Evolutionary conservation across 2,113 vertebrate species (phyloP), one percentile per base, ranked within the genome.

Genomic region (Neodontobutis hainanensis): DNA sequence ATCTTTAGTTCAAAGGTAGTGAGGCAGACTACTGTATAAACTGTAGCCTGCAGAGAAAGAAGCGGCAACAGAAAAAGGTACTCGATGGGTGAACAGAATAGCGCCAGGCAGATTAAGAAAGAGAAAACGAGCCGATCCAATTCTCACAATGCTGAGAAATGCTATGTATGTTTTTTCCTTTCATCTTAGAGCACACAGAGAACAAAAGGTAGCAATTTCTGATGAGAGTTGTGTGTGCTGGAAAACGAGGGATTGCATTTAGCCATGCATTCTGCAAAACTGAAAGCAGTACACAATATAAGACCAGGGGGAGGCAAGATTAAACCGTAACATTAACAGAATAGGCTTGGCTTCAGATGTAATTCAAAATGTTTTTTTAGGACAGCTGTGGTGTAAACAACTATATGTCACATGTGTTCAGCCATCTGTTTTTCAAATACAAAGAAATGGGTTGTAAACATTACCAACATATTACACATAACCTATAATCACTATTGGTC

Each of bases 171-270:
- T 71, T 69, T 75, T 32, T 34, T 34, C 27, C 52, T 81, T 88
- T 87, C 63, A 85, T 77, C 74, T 71, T 8, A 7, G 78, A 65
- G 53, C 45, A 82, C 46, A 83, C 47, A 58, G 32, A 34, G 65
- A 76, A 83, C 73, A 75, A 84, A 85, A 81, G 34, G 52, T 43
- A 8, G 53, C 19, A 65, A 65, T 87, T 9, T 34, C 65, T 67
- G 68, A 85, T 71, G 68, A 71, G 78, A 57, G 48, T 52, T 32
- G 19, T 47, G 32, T 32, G 6, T 15, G 52, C 48, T 11, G 11
- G 40, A 61, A 76, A 81, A 78, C 65, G 50, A 74, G 73, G 81
- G 68, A 80, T 66, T 42, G 8, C 35, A 11, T 11, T 35, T 66
- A 53, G 58, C 59, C 51, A 12, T 6, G 5, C 7, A 19, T 43